phyloP scores from a whole-genome alignment of 2,113 vertebrate species.

The Ochotona princeps region DNA sequence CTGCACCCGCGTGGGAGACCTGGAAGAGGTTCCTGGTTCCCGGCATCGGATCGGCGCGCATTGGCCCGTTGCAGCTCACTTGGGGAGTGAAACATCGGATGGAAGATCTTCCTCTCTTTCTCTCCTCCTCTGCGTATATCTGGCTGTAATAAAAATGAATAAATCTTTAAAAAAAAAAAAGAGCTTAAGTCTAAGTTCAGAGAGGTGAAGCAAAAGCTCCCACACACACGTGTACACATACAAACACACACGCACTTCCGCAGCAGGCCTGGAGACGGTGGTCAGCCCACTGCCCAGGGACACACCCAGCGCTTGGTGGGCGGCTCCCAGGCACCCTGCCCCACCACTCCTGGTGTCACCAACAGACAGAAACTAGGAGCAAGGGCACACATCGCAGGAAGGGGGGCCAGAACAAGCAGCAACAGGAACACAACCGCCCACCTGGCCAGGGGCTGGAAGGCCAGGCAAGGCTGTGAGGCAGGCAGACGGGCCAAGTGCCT shows the following conservation, averaged over 20 bases:
- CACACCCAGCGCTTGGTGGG: accelerated
- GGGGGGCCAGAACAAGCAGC: neutral
- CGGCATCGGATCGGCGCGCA: no score
- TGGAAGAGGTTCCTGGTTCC: no score
- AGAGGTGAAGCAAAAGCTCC: neutral
- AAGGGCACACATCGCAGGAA: neutral
- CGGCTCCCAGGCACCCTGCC: neutral
- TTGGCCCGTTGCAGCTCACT: no score
- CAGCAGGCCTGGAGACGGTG: neutral
- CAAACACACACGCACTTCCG: neutral
- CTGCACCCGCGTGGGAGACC: no score
- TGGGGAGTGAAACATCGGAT: no score
- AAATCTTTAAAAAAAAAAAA: no score
- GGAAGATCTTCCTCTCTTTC: no score
- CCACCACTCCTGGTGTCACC: neutral
- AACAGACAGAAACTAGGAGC: neutral
- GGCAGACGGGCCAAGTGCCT: no score
- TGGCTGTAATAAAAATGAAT: no score
- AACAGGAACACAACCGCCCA: neutral
- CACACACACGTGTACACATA: neutral
- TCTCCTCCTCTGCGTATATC: no score
- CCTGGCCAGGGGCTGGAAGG: neutral
- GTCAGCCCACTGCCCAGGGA: neutral
- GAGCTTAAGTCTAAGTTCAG: neutral
- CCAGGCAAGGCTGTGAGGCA: no score